These are phyloP conservation scores for Micrasema longulum DNA, from an alignment of 1,140 invertebrate genomes.

Conservation along the genomic window DNA sequence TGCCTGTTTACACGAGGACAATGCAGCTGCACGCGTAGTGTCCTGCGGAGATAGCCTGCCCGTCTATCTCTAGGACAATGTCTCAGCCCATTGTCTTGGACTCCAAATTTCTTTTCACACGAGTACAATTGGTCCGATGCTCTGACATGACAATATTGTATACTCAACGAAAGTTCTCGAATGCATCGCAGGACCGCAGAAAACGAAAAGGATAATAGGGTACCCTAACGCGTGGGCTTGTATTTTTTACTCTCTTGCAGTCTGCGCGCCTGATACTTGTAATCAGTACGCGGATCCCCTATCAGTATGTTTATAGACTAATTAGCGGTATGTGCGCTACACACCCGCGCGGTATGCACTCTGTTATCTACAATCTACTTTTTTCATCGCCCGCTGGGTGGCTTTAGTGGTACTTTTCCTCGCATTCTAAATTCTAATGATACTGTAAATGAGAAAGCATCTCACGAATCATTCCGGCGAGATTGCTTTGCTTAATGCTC, in stretches of 20 bases:
- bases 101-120: too few species aligned
- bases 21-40: too few species aligned
- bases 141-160: too few species aligned
- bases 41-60: too few species aligned
- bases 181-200: constrained; percentile 21
- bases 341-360: not conserved
- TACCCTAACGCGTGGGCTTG: constrained; percentile 24
- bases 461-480: not conserved
- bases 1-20: too few species aligned
- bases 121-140: too few species aligned
- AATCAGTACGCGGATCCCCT: constrained; percentile 50
- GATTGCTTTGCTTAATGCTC: constrained; percentile 8
- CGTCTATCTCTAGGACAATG: too few species aligned
- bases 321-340: constrained; percentile 50
- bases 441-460: constrained; percentile 36
- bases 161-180: constrained; percentile 37
- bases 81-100: too few species aligned
- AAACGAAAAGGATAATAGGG: constrained; percentile 28
- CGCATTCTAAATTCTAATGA: constrained; percentile 25
- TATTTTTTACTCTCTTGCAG: constrained; percentile 34
- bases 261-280: constrained; percentile 47
- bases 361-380: constrained; percentile 22
- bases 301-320: constrained; percentile 54
- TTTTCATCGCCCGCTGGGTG: constrained; percentile 35
- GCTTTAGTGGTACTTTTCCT: constrained; percentile 15